Conservation (phyloP, 2,113 vertebrate genomes). For the Chloropsis cyanopogon region DNA sequence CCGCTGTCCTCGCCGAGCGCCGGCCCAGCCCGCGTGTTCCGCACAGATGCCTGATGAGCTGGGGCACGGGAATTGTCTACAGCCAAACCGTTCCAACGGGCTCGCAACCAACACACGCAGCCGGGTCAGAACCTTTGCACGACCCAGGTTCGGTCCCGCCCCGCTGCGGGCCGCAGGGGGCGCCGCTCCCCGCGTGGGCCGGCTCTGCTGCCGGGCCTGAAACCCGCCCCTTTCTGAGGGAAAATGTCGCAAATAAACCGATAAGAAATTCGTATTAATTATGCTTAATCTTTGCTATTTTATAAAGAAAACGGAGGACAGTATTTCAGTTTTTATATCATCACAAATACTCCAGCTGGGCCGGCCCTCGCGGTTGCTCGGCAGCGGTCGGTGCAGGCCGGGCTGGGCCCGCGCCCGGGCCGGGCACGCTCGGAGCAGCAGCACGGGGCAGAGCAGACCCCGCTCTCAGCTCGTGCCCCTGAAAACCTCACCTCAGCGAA, state of each 20-base stretch:
- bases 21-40: not conserved
- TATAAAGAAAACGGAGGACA: accelerated
- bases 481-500: not conserved
- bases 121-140: accelerated
- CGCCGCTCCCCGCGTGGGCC: not conserved
- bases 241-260: too few relatives aligned
- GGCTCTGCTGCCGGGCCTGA: not conserved
- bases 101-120: accelerated
- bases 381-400: not conserved
- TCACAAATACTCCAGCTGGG: not conserved
- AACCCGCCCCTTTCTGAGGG: too few relatives aligned
- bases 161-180: not conserved
- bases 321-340: not conserved
- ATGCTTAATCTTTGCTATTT: not conserved
- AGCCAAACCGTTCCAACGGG: not conserved
- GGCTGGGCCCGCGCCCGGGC: not conserved
- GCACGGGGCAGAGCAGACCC: not conserved
- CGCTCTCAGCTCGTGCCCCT: not conserved
- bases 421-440: too few relatives aligned
- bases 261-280: not conserved
- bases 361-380: accelerated
- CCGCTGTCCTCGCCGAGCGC: not conserved
- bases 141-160: accelerated
- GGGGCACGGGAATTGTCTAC: too few relatives aligned
- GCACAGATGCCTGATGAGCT: not conserved